Evolutionary conservation across 2,113 vertebrate species (phyloP), one percentile per base, ranked within the genome.

Genomic region (Suncus etruscus): DNA sequence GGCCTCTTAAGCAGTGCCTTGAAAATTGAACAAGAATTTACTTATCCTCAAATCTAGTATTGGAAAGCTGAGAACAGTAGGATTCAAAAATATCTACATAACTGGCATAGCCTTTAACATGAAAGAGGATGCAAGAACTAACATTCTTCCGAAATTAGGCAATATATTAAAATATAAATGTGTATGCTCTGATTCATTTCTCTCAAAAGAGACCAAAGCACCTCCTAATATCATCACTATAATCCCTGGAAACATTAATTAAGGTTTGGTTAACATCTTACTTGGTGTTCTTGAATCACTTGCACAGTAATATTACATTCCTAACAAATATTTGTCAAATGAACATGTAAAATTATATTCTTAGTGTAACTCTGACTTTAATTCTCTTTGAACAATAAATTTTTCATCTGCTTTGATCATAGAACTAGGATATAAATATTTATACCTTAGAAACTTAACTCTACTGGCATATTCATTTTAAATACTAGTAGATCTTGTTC

Each of bases 371-470:
- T 86, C 45, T 51, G 15, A 91, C 50, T 91, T 51, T 69, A 88
- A 76, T 66, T 93, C 39, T 94, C 72, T 91, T 91, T 94, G 91
- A 94, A 75, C 70, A 91, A 79, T 84, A 24, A 86, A 86, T 91
- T 86, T 94, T 94, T 92, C 47, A 91, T 91, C 12, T 22, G 1
- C 50, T 88, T 87, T 82, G 18, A 76, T 94, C 72, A 80, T 14
- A 69, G 7, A 61, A 4, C 31, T 83, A 92, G 29, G 15, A 47
- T 87, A 72, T 87, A 92, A 93, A 87, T 92, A 87, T 91, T 89
- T 85, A 88, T 91, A 54, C 29, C 29, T 8, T 79, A 87, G 83
- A 89, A 82, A 76, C 22, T 47, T n/a, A 94, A 54, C 8, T 84
- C 32, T 3, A 54, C 11, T 70, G 58, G 83, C 85, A 86, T 63